Base-by-base conservation (phyloP, 2,113 vertebrate species). In the Alligator mississippiensis region DNA sequence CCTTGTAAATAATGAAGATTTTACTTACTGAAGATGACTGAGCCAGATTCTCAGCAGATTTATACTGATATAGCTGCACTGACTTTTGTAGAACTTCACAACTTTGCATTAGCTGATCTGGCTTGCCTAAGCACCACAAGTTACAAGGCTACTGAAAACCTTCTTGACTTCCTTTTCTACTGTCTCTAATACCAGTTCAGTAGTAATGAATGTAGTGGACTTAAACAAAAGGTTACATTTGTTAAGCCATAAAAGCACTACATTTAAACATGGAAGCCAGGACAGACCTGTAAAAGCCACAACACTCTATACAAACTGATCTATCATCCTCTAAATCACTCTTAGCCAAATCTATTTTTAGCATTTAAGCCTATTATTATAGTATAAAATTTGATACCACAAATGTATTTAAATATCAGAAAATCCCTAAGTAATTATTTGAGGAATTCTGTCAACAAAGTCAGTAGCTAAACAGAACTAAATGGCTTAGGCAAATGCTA, bases 401-500 rank as follows among this genome's bases (percentile, higher is more conserved):
- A 68, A 77, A 90, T 83, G 64, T 54, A 80, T 3, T 89, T 76
- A 84, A 79, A 94, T 94, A 91, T 77, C n/a, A 66, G 84, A 91
- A 92, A 88, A 18, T 57, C 54, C 55, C 38, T 6, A 83, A 16
- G 14, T 62, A 13, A 82, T 90, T 88, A 34, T 38, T 59, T 87
- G 54, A 64, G 82, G 92, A 93, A 47, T 47, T 47, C 58, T 64
- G 72, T 74, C n/a, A 82, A 81, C 60, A 14, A 92, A 85, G 66
- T 90, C 64, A 30, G 38, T 92, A 76, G 25, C 55, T 76, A 18
- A 78, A 68, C 11, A 30, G 15, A 10, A n/a, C 64, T 66, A 57
- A 24, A 6, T 9, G 9, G 19, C 30, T 66, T 30, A n/a, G 17
- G 4, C 21, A 57, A 87, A 2, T 84, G 24, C 85, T 38, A 62